phyloP scores from a whole-genome alignment of 2,888 invertebrate genomes.

The Calameuta idolon region DNA sequence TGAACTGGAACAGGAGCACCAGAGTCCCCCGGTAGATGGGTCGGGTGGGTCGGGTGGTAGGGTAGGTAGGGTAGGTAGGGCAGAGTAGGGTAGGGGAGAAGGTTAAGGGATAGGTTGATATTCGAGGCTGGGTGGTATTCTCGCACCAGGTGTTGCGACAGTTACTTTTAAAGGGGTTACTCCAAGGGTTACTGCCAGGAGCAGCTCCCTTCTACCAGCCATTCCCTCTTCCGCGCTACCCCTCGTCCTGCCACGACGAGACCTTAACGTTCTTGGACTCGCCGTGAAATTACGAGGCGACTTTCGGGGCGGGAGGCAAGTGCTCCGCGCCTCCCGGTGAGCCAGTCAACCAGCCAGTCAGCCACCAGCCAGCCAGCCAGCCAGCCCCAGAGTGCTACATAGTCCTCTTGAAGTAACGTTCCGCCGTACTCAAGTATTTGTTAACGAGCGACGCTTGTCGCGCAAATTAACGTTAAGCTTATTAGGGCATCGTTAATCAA shows the following conservation, averaged over 20 bases:
- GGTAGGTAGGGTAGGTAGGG: too few species aligned
- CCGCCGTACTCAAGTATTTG: constrained; percentile 16
- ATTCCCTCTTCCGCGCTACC: constrained; percentile 20
- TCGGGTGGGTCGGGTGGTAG: too few species aligned
- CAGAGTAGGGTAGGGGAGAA: background rate
- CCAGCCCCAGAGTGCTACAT: background rate
- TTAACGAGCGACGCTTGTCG: constrained; percentile 26
- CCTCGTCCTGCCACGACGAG: constrained; percentile 23
- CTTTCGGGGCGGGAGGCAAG: constrained; percentile 8
- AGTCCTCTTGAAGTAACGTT: background rate
- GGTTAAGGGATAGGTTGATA: background rate
- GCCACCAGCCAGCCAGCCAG: too few species aligned
- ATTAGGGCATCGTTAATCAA: too few species aligned
- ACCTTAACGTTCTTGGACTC: too few species aligned
- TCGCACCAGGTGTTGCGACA: constrained; percentile 50
- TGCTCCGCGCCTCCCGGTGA: too few species aligned
- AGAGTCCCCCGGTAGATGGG: background rate
- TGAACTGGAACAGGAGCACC: too few species aligned
- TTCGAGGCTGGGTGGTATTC: constrained; percentile 6
- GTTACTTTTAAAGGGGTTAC: constrained; percentile 55
- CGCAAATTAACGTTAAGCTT: constrained; percentile 21
- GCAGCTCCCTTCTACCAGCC: constrained; percentile 11
- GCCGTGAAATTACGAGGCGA: constrained; percentile 35
- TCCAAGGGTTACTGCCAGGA: constrained; percentile 34
- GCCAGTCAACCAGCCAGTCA: too few species aligned